Evolutionary conservation across 2,797 vertebrate genomes (phyloP), one percentile per base, ranked within the genome.

Genomic region (Hemitrygon akajei): DNA sequence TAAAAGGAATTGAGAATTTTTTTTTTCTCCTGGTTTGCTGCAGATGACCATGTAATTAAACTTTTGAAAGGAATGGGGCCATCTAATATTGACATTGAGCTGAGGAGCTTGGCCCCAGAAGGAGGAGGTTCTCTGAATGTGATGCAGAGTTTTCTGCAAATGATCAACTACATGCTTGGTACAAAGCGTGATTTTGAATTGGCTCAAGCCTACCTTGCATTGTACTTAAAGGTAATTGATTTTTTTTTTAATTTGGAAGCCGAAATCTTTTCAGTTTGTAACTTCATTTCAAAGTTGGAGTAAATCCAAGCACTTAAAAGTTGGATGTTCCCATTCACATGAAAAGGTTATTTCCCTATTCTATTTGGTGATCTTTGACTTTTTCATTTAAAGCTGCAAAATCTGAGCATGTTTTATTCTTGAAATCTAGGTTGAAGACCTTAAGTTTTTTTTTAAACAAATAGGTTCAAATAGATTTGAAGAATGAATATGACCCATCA

Each of bases 111-210:
- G 95, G 95, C 97, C 86, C 96, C 98, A 66, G 98, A 98, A 22
- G 97, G 96, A 94, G 98, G 98, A 16, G 98, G 98, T 25, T 97
- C 97, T 73, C 0, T 95, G 92, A 94, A 95, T 3, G 96, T 97
- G 16, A 97, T 98, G 96, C 95, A 96, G 3, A 97, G 97, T 94
- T 99, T 99, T 95, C 95, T 99, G 75, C 96, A 95, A 92, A 98
- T 99, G 98, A 97, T 99, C 91, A 95, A 95, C 94, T 95, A 95
- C 95, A 98, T 99, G 97, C 94, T 99, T 96, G 94, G 95, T 4
- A 97, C 95, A 94, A 98, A 97, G 95, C 96, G 95, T 94, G 98
- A 99, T 96, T 99, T 98, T 1, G 98, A 99, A 94, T 96, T 99
- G 94, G 97, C 97, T 1, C 98, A 99, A 14, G 98, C 97, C 0